phyloP scores from a whole-genome alignment of 2,888 invertebrate genomes.

The Tenthredo distinguenda region DNA sequence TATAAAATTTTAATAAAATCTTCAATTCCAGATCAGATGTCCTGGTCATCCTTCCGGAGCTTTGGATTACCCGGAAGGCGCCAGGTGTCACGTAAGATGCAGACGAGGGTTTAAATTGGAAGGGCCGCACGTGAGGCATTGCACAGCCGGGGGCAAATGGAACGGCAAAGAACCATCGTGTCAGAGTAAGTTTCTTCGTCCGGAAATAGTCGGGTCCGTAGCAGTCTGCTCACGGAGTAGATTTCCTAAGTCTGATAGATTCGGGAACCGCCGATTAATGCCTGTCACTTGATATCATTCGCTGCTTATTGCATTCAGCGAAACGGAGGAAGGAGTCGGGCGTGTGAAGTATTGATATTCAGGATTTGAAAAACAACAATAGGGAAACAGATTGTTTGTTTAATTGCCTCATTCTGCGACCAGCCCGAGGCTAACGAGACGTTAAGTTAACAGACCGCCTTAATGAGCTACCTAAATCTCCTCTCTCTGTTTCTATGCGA shows the following conservation, averaged over 20 bases:
- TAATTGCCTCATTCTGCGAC: not conserved
- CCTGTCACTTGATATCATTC: constrained; percentile 34
- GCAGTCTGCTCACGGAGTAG: constrained; percentile 40
- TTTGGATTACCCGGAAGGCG: constrained; percentile 73
- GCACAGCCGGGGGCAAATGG: constrained; percentile 79
- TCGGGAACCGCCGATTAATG: constrained; percentile 42
- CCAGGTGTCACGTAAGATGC: constrained; percentile 79
- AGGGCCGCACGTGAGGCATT: constrained; percentile 80
- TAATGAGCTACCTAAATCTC: constrained; percentile 68
- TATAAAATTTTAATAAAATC: not conserved
- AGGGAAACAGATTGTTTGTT: constrained; percentile 32
- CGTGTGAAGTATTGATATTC: constrained; percentile 22
- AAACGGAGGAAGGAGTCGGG: not conserved
- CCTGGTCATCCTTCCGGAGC: constrained; percentile 72
- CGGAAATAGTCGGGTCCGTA: constrained; percentile 7
- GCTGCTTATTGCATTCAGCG: not conserved
- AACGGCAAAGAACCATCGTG: constrained; percentile 80
- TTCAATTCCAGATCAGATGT: constrained; percentile 69
- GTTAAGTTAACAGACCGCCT: constrained; percentile 72
- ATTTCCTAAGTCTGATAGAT: constrained; percentile 37
- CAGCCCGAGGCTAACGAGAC: constrained; percentile 66
- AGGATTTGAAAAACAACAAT: constrained; percentile 20
- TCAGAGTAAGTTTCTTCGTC: constrained; percentile 77
- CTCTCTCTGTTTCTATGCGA: not conserved
- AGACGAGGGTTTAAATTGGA: constrained; percentile 80